phyloP scores from a whole-genome alignment of 2,797 vertebrate genomes.

The Sylvilagus floridanus region DNA sequence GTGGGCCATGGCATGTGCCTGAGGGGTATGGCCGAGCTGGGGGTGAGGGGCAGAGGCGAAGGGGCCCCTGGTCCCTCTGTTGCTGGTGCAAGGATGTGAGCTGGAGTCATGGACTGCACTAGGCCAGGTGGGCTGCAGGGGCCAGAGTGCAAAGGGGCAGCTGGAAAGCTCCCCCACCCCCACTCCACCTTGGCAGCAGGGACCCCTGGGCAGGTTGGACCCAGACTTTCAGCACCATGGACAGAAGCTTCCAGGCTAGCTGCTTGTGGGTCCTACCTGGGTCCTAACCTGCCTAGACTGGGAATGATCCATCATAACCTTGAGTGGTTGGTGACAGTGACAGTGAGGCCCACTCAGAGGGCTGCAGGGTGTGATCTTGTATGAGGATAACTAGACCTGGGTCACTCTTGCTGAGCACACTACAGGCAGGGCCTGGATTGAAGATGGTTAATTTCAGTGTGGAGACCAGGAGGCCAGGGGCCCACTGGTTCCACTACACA shows the following conservation, averaged over 20 bases:
- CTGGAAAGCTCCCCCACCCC: not conserved
- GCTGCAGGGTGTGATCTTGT: not conserved
- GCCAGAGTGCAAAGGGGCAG: not conserved
- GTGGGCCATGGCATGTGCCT: constrained; percentile 7
- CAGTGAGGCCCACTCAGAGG: not conserved
- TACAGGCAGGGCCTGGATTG: not conserved
- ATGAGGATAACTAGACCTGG: not conserved
- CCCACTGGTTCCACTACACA: not conserved
- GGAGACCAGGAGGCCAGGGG: not conserved
- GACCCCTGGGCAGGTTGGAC: not conserved
- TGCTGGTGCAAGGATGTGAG: not conserved
- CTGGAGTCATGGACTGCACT: not conserved
- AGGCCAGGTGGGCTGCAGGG: not conserved
- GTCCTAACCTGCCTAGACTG: not conserved
- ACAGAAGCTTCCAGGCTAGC: not conserved
- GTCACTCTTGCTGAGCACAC: not conserved
- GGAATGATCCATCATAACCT: not conserved
- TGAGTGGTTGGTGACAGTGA: not conserved
- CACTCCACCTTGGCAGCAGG: not conserved
- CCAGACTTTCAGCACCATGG: constrained; percentile 50
- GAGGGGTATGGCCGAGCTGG: not conserved
- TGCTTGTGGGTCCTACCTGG: not conserved
- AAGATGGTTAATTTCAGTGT: not conserved
- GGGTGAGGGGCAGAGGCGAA: not conserved
- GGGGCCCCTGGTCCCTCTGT: not conserved